phyloP scores from a whole-genome alignment of 2,888 invertebrate genomes.

The Archips xylosteana region DNA sequence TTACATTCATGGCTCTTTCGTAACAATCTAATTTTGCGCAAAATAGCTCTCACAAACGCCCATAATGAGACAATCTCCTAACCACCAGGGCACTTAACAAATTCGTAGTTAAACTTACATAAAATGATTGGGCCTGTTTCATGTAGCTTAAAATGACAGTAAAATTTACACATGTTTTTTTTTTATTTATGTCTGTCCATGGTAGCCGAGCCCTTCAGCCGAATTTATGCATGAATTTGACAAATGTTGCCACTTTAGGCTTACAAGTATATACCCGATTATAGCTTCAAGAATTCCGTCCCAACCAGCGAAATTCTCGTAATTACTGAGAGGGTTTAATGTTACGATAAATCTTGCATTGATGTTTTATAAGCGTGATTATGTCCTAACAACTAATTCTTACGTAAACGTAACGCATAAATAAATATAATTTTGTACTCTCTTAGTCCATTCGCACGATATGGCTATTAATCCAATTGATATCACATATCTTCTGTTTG shows the following conservation, averaged over 20 bases:
- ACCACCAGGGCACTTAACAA: slow-evolving; percentile 3
- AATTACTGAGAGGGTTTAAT: not conserved
- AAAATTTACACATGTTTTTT: not conserved
- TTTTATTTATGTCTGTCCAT: too few relatives aligned
- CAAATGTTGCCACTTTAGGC: not conserved
- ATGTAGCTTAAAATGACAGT: not conserved
- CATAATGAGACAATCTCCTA: slow-evolving; percentile 7
- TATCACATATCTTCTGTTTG: slow-evolving; percentile 56
- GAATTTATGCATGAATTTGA: not conserved
- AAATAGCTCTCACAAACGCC: slow-evolving; percentile 19
- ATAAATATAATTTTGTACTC: slow-evolving; percentile 73
- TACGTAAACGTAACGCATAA: slow-evolving; percentile 23
- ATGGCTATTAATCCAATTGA: slow-evolving; percentile 31
- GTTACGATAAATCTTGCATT: slow-evolving; percentile 13
- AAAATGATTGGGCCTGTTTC: not conserved
- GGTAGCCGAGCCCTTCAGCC: too few relatives aligned
- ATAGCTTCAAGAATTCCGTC: not conserved
- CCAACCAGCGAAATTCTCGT: not conserved
- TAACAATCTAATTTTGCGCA: slow-evolving; percentile 33
- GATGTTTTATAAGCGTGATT: slow-evolving; percentile 6
- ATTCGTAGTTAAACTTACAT: not conserved
- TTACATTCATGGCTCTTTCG: slow-evolving; percentile 30
- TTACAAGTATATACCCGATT: not conserved
- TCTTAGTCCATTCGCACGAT: slow-evolving; percentile 64
- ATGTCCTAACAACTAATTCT: not conserved